Base-by-base conservation (phyloP, 2,113 vertebrate species). In the Cyanoramphus novaezelandiae region DNA sequence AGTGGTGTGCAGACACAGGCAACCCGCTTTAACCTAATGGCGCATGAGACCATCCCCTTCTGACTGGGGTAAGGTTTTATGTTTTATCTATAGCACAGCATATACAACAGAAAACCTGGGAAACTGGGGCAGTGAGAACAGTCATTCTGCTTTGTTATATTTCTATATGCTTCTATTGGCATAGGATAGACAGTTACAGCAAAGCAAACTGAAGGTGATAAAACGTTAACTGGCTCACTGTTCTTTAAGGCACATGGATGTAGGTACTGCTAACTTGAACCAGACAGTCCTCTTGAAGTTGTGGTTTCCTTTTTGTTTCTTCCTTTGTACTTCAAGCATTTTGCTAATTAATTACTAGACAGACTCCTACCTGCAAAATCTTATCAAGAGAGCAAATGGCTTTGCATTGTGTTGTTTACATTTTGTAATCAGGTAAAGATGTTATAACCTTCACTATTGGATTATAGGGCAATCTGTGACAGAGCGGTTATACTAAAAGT, bases 391-490 rank as follows among this genome's bases (percentile, higher is more conserved):
- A 77, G 50, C 13, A 52, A 89, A 81, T 67, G 17, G 31, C 13
- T 88, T 57, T 79, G 50, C 41, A 82, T 90, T 90, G 39, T 62
- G 46, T 47, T 93, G 44, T 50, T 95, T 90, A 46, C 90, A 57
- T 92, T 86, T 96, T 6, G 1, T 71, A 95, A 96, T 93, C 95
- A 88, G 31, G 78, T 95, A 94, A 95, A 79, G 49, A 53, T 65
- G 71, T 72, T 88, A 63, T 92, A 96, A 96, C 70, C 76, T 96
- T 95, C 90, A 71, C 21, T 84, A 27, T 86, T 91, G 64, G 74
- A 62, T 44, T 87, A 68, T 75, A 94, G 46, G 52, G 23, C 83
- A 95, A 44, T 49, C 47, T 95, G 50, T 64, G 86, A 71, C 47
- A 91, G 78, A 95, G 60, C 74, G 37, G 37, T 35, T 96, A 60